Evolutionary conservation across 1,140 invertebrate genomes (phyloP).

Genomic region (Zaprionus inermis): DNA sequence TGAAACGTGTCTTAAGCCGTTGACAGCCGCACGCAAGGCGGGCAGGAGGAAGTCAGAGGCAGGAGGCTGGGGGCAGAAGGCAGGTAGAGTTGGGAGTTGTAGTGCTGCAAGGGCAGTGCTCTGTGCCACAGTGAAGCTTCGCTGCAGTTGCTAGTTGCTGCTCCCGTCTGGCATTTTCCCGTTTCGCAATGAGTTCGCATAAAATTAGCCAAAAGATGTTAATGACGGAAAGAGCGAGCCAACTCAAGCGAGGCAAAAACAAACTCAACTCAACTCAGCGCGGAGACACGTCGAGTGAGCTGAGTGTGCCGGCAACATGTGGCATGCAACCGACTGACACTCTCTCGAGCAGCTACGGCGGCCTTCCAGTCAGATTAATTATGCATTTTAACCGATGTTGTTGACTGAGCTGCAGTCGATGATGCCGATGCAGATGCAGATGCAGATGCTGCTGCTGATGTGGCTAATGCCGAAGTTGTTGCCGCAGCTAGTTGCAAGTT

Average conservation of each 20-base stretch:
- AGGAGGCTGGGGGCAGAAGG: too few species aligned
- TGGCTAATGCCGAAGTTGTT: conserved; percentile 10
- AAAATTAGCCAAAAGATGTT: conserved; percentile 79
- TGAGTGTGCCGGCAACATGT: conserved; percentile 46
- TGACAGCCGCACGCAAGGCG: conserved; percentile 45
- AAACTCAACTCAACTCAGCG: conserved; percentile 51
- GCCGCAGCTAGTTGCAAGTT: conserved; percentile 39
- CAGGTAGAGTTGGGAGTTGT: neutral
- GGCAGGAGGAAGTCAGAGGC: conserved; percentile 2
- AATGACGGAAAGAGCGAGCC: conserved; percentile 62
- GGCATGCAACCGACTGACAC: conserved; percentile 49
- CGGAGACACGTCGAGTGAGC: conserved; percentile 17
- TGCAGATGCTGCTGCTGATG: conserved; percentile 19
- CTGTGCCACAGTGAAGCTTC: neutral
- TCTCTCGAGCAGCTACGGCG: conserved; percentile 10
- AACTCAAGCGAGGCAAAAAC: conserved; percentile 42
- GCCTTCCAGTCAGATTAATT: conserved; percentile 63
- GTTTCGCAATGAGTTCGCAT: conserved; percentile 43
- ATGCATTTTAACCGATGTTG: conserved; percentile 73
- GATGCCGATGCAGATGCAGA: conserved; percentile 20
- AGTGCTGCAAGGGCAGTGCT: conserved; percentile 24
- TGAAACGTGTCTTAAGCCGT: conserved; percentile 71
- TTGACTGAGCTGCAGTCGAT: conserved; percentile 35
- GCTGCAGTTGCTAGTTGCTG: conserved; percentile 27
- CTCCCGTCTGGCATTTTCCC: conserved; percentile 3